Evolutionary conservation across 2,888 invertebrate species (phyloP).

Genomic region (Drosophila antonietae): DNA sequence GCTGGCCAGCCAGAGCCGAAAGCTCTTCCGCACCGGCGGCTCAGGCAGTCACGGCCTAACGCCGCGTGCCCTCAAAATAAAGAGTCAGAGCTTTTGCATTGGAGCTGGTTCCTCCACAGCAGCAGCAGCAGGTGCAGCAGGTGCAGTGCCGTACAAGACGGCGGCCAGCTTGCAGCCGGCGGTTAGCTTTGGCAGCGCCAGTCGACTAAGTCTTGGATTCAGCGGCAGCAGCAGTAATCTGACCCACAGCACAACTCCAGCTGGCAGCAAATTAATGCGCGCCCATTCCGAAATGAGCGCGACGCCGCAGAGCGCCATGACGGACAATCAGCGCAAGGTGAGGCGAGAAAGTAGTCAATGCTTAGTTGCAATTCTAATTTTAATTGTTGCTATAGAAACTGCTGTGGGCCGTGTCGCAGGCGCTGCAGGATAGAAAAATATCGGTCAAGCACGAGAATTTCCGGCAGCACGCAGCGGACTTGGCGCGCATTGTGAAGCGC

Average conservation of each 20-base stretch:
- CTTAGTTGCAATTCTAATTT: no score
- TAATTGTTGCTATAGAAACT: constrained; percentile 87
- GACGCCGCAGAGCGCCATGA: constrained; percentile 68
- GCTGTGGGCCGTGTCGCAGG: constrained; percentile 92
- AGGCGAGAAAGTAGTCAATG: background rate
- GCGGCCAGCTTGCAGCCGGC: constrained; percentile 17
- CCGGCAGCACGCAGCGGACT: constrained; percentile 88
- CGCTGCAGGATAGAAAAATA: constrained; percentile 89
- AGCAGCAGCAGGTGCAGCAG: constrained; percentile 37
- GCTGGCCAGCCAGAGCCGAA: constrained; percentile 70
- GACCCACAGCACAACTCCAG: constrained; percentile 43
- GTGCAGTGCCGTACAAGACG: constrained; percentile 14
- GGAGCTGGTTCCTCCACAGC: constrained; percentile 81
- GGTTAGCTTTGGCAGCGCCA: constrained; percentile 8
- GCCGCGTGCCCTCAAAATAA: constrained; percentile 83
- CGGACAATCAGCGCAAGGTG: constrained; percentile 83
- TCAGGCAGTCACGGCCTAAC: constrained; percentile 66
- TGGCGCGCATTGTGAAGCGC: constrained; percentile 89
- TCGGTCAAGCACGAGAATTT: constrained; percentile 88
- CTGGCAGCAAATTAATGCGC: constrained; percentile 63
- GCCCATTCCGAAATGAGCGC: constrained; percentile 76
- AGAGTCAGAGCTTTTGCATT: constrained; percentile 84
- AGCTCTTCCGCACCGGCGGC: constrained; percentile 63
- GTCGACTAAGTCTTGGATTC: constrained; percentile 42
- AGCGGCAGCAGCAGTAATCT: constrained; percentile 62